Evolutionary conservation across 2,797 vertebrate species (phyloP).

Genomic region (Rachycentron canadum): DNA sequence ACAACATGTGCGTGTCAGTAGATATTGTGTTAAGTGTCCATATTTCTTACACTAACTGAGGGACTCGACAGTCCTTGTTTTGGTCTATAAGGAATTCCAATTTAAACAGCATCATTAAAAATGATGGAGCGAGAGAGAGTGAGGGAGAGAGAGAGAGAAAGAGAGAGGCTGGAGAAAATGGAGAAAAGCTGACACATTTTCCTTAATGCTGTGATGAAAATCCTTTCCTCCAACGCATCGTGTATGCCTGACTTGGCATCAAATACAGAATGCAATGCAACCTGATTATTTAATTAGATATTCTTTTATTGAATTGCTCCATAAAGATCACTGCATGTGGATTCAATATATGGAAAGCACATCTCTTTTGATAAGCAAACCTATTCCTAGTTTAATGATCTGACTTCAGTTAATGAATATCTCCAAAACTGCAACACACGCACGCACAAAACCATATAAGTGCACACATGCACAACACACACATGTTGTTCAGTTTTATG

Average conservation of each 20-base stretch:
- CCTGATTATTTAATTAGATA: slow-evolving; percentile 65
- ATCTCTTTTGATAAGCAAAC: slow-evolving; percentile 51
- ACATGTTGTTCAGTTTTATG: neutral
- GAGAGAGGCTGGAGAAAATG: slow-evolving; percentile 2
- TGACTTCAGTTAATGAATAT: slow-evolving; percentile 60
- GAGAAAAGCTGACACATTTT: slow-evolving; percentile 33
- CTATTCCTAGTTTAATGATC: slow-evolving; percentile 63
- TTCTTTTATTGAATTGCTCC: slow-evolving; percentile 57
- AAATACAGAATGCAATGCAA: slow-evolving; percentile 49
- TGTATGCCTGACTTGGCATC: slow-evolving; percentile 45
- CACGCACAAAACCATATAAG: neutral
- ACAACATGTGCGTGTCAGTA: slow-evolving; percentile 36
- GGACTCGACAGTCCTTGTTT: slow-evolving; percentile 22
- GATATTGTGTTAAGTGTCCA: slow-evolving; percentile 39
- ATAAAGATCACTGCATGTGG: slow-evolving; percentile 27
- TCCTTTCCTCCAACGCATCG: slow-evolving; percentile 14
- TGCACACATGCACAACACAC: neutral
- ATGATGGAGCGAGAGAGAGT: neutral
- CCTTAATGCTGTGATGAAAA: slow-evolving; percentile 36
- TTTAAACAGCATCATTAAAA: slow-evolving; percentile 59
- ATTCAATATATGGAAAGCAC: slow-evolving; percentile 43
- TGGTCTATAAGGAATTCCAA: slow-evolving; percentile 37
- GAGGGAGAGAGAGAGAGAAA: neutral
- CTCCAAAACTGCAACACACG: slow-evolving; percentile 26
- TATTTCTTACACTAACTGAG: slow-evolving; percentile 20